These are phyloP conservation scores for Leptinotarsa juncta DNA, from an alignment of 2,888 invertebrate species.

Conservation along the genomic window DNA sequence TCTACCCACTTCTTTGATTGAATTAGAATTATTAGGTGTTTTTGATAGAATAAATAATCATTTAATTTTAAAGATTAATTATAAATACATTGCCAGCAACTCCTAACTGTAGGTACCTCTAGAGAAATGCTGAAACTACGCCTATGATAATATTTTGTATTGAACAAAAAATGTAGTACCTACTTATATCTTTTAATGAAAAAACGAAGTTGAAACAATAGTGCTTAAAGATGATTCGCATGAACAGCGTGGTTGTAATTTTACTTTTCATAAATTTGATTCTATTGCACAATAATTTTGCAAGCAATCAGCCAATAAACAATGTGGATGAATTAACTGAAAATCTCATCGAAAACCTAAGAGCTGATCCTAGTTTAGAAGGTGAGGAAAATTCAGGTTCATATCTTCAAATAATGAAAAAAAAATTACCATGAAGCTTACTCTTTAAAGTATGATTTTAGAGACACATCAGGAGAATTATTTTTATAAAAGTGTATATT, in stretches of 20 bases:
- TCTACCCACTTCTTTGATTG: too few relatives aligned
- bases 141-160: not conserved
- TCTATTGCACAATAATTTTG: not conserved
- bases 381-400: conserved; percentile 40
- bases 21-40: too few relatives aligned
- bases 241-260: not conserved
- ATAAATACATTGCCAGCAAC: not conserved
- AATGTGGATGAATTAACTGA: conserved; percentile 46
- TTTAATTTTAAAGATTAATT: too few relatives aligned
- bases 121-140: not conserved
- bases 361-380: conserved; percentile 49
- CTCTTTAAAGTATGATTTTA: too few relatives aligned
- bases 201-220: not conserved
- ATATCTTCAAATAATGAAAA: too few relatives aligned
- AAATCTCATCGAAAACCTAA: conserved; percentile 52
- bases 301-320: conserved; percentile 21
- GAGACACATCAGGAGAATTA: too few relatives aligned
- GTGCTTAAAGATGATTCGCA: conserved; percentile 9
- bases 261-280: not conserved
- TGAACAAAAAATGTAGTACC: not conserved
- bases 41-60: too few relatives aligned
- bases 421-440: too few relatives aligned
- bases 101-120: not conserved
- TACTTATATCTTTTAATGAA: not conserved
- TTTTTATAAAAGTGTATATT: too few relatives aligned